A percentile compares a stretch with the other conserved stretches of the same genome.
Evolutionary conservation across 1,140 invertebrate genomes (phyloP).

Genomic region (Portunus trituberculatus): DNA sequence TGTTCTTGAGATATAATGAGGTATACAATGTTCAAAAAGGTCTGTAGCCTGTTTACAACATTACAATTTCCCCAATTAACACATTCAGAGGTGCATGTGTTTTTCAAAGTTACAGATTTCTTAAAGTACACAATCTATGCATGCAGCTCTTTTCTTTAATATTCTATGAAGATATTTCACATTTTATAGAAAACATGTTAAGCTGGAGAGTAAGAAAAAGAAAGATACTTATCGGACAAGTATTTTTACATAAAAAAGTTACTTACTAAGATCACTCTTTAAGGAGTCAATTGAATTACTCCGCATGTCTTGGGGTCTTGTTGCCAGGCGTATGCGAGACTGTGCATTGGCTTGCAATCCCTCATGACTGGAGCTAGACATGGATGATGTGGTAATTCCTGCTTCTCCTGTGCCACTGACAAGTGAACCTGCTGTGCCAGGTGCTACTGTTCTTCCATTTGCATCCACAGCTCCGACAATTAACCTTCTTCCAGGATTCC

Average conservation of each 20-base stretch:
- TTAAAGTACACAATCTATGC: too few species aligned
- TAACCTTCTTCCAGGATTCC: slow-evolving; percentile 44
- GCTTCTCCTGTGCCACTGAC: slow-evolving; percentile 53
- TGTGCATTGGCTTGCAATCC: slow-evolving; percentile 60
- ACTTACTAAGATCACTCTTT: slow-evolving; percentile 78
- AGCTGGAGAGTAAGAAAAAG: too few species aligned
- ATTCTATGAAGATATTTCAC: too few species aligned
- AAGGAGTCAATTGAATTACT: slow-evolving; percentile 77
- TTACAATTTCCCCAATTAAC: too few species aligned
- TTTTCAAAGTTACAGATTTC: too few species aligned
- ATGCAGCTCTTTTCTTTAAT: too few species aligned
- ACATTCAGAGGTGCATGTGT: too few species aligned
- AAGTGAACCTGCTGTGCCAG: slow-evolving; percentile 54
- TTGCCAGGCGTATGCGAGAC: slow-evolving; percentile 65
- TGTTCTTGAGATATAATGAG: not conserved
- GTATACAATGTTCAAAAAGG: too few species aligned
- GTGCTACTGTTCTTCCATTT: slow-evolving; percentile 36
- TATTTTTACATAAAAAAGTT: not conserved
- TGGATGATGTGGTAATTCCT: slow-evolving; percentile 47
- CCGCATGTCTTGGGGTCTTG: slow-evolving; percentile 71
- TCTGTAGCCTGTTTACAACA: too few species aligned
- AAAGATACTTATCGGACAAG: too few species aligned
- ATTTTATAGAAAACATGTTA: too few species aligned
- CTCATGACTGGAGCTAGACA: slow-evolving; percentile 73
- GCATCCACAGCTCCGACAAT: slow-evolving; percentile 46